Evolutionary conservation across 2,113 vertebrate genomes (phyloP).

Genomic region (Taxidea taxus): DNA sequence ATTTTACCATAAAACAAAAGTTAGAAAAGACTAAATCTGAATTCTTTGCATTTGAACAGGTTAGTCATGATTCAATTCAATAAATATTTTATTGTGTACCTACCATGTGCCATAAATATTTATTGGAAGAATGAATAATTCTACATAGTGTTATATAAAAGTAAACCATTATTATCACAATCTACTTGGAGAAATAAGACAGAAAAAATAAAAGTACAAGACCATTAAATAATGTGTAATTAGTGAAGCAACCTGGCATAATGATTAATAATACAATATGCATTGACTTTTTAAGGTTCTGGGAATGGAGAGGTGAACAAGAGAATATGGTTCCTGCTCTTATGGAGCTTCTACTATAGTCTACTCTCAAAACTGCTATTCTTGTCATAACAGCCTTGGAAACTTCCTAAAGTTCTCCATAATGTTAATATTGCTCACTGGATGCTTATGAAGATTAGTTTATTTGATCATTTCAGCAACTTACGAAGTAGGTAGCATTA

Average conservation of each 20-base stretch:
- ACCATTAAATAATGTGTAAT: not conserved
- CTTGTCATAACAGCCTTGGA: not conserved
- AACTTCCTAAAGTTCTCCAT: not conserved
- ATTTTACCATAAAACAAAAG: slow-evolving; percentile 2
- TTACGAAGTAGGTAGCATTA: not conserved
- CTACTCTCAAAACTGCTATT: not conserved
- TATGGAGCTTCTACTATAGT: not conserved
- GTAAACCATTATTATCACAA: not conserved
- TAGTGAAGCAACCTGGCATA: not conserved
- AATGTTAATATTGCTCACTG: not conserved
- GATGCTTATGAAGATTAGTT: not conserved
- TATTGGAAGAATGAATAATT: not conserved
- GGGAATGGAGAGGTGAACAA: not conserved
- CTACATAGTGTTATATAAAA: not conserved
- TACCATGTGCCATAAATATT: not conserved
- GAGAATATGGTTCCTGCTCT: not conserved
- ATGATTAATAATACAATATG: not conserved
- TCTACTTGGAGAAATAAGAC: not conserved
- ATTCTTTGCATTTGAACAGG: not conserved
- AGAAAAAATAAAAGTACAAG: not conserved
- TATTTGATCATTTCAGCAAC: not conserved
- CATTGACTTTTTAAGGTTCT: not conserved
- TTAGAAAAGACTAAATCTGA: not conserved
- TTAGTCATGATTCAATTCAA: not conserved
- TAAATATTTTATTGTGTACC: not conserved